Percentiles rank a stretch among this genome's conserved stretches.
phyloP scores from a whole-genome alignment of 2,113 vertebrate species.

The Dasyornis broadbenti region DNA sequence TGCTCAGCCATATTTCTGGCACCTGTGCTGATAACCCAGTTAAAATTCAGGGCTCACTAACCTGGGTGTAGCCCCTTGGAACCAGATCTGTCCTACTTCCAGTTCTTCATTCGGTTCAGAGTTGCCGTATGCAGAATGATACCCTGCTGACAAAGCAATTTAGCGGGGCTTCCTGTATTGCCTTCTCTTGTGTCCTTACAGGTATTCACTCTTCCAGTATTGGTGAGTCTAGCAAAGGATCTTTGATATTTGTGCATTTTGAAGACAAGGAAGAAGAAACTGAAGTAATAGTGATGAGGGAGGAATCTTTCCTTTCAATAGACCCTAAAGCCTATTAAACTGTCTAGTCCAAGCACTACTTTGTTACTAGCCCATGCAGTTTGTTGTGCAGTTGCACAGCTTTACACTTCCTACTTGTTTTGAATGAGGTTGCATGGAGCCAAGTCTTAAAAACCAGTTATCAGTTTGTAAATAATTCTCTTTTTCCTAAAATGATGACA shows the following conservation, averaged over 20 bases:
- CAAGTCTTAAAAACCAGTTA: neutral
- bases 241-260: neutral
- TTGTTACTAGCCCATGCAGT: neutral
- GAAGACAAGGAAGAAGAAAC: neutral
- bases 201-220: neutral
- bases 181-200: neutral
- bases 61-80: neutral
- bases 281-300: neutral
- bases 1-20: neutral
- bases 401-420: neutral
- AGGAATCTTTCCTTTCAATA: neutral
- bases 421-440: neutral
- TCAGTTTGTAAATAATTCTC: neutral
- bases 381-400: neutral
- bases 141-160: accelerated
- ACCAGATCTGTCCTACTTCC: neutral
- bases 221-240: neutral
- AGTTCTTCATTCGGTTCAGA: neutral
- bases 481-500: neutral
- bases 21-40: neutral
- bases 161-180: neutral
- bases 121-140: neutral
- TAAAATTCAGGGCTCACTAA: neutral
- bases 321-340: neutral
- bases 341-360: neutral